Conservation (phyloP, 2,797 vertebrate genomes). For the Chelon labrosus region DNA sequence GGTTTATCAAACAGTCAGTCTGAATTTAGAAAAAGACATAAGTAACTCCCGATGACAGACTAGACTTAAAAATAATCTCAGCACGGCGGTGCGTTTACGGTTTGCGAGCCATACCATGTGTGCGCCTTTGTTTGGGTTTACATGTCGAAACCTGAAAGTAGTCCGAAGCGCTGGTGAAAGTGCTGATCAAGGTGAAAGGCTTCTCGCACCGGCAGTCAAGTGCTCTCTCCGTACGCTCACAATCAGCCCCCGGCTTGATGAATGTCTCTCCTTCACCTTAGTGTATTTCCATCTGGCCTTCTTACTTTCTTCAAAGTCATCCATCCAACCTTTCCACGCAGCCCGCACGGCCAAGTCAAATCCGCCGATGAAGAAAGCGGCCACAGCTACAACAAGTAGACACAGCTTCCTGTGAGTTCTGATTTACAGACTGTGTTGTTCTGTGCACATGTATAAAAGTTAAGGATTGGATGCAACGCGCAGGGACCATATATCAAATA, state of each 20-base stretch:
- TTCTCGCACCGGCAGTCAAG: constrained; percentile 52
- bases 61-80: not conserved
- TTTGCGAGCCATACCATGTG: not conserved
- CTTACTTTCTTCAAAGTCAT: constrained; percentile 64
- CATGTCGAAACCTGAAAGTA: constrained; percentile 3
- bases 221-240: constrained; percentile 30
- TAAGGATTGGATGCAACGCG: constrained; percentile 11
- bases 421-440: constrained; percentile 22
- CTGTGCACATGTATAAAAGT: constrained; percentile 5
- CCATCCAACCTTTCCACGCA: constrained; percentile 34
- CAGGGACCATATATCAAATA: constrained; percentile 4
- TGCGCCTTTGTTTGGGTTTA: constrained; percentile 2
- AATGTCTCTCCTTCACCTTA: constrained; percentile 55
- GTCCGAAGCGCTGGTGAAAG: constrained; percentile 23
- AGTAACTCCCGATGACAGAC: not conserved
- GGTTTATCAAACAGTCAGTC: not conserved
- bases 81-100: constrained; percentile 3
- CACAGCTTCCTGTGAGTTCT: not conserved
- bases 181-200: constrained; percentile 55
- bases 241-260: constrained; percentile 55
- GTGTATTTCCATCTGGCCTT: constrained; percentile 62
- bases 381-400: constrained; percentile 2
- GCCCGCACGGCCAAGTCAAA: constrained; percentile 21
- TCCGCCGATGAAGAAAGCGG: not conserved
- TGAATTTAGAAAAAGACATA: not conserved